Evolutionary conservation across 1,140 invertebrate species (phyloP).

Genomic region (Drosophila fuyamai): DNA sequence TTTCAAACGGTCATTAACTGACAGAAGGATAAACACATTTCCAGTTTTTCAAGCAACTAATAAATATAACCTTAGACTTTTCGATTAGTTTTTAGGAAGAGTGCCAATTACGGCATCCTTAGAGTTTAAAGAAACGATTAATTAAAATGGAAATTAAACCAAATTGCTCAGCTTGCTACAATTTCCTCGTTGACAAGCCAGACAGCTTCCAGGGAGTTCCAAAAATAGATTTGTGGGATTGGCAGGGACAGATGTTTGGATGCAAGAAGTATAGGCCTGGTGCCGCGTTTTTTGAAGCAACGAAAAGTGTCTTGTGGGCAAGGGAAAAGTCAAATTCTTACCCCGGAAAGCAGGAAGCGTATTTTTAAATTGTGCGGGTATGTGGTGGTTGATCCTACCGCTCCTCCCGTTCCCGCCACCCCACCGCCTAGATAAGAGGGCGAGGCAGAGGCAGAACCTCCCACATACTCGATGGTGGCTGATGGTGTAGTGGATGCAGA

Average conservation of each 20-base stretch:
- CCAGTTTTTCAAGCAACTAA: no score
- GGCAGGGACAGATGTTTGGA: slow-evolving; percentile 48
- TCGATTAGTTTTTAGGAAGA: no score
- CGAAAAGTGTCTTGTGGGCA: neutral
- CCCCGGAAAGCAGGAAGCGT: slow-evolving; percentile 84
- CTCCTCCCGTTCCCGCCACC: slow-evolving; percentile 32
- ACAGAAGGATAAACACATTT: no score
- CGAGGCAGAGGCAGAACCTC: slow-evolving; percentile 75
- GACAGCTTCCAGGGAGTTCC: slow-evolving; percentile 30
- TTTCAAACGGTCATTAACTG: no score
- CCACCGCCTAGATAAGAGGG: slow-evolving; percentile 68
- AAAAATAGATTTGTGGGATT: slow-evolving; percentile 48
- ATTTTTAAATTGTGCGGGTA: slow-evolving; percentile 85
- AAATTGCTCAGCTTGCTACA: neutral
- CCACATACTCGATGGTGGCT: slow-evolving; percentile 76
- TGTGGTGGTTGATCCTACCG: slow-evolving; percentile 65
- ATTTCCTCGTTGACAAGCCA: slow-evolving; percentile 19
- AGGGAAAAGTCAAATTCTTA: slow-evolving; percentile 51
- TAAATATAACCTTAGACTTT: no score
- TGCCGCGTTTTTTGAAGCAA: slow-evolving; percentile 15
- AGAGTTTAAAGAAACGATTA: neutral
- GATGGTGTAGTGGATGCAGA: slow-evolving; percentile 79
- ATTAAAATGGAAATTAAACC: neutral
- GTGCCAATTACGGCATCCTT: neutral
- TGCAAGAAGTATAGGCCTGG: slow-evolving; percentile 25